Evolutionary conservation across 2,797 vertebrate genomes (phyloP).

Genomic region (Acanthurus lineatus): DNA sequence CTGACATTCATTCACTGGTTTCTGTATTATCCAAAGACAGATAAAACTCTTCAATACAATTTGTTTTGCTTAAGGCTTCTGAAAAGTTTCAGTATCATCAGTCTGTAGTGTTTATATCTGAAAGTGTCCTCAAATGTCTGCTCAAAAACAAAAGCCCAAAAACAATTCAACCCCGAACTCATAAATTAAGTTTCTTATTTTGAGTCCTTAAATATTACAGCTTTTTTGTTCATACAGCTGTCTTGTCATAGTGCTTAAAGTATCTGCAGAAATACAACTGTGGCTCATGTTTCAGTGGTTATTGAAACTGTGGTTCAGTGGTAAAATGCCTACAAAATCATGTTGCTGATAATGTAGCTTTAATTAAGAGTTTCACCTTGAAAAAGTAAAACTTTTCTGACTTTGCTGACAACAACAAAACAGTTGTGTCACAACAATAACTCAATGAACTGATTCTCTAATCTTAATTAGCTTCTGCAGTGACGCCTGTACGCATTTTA

Average conservation of each 20-base stretch:
- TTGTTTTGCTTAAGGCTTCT: slow-evolving; percentile 65
- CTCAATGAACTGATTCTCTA: slow-evolving; percentile 22
- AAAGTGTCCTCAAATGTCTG: not conserved
- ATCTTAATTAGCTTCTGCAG: slow-evolving; percentile 42
- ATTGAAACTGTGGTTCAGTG: slow-evolving; percentile 35
- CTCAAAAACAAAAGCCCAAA: not conserved
- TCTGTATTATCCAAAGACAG: slow-evolving; percentile 19
- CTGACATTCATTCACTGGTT: slow-evolving; percentile 62
- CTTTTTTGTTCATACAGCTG: slow-evolving; percentile 3
- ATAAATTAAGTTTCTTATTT: not conserved
- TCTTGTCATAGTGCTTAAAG: not conserved
- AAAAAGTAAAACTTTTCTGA: slow-evolving; percentile 6
- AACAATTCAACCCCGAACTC: slow-evolving; percentile 9
- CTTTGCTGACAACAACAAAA: slow-evolving; percentile 9
- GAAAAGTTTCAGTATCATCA: slow-evolving; percentile 23
- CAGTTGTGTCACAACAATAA: slow-evolving; percentile 16
- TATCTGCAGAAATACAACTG: slow-evolving; percentile 27
- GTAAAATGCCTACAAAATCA: slow-evolving; percentile 5
- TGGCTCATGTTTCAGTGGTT: slow-evolving; percentile 35
- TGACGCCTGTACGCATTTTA: slow-evolving; percentile 18
- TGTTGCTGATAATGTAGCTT: not conserved
- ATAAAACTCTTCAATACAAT: slow-evolving; percentile 22
- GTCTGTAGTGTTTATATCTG: slow-evolving; percentile 42
- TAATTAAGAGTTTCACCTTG: slow-evolving; percentile 6
- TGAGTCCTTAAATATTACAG: not conserved